Evolutionary conservation across 2,888 invertebrate genomes (phyloP), one percentile per base, ranked within the genome.

Genomic region (Machimus rusticus): DNA sequence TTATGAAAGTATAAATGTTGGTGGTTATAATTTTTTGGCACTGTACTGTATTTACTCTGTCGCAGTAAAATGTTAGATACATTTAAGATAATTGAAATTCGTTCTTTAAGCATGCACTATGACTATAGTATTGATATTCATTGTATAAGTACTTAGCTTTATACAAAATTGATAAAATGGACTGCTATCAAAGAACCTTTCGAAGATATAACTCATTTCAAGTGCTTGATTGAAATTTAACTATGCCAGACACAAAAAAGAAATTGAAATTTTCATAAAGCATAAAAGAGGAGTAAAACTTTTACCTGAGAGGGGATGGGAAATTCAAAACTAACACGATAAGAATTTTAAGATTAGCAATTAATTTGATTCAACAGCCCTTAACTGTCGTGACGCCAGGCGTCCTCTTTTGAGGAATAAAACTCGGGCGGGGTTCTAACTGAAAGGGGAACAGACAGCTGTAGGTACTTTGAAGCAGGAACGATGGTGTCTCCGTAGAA

Each of bases 341-440:
- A 66, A 82, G 51, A 82, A 82, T n/a, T 82, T 57, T 66, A 37
- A 82, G 57, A 82, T 57, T 57, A 82, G 82, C 57, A 82, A 82
- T 82, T 82, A 82, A 82, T 82, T 66, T 82, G 39, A 34, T 82
- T 82, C 66, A 57, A 57, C 37, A 82, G 57, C 19, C 31, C 66
- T 39, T 12, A 57, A 82, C 82, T 34, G 16, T 31, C n/a, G 5
- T 46, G 43, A 23, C 79, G 31, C 4, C 51, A 14, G 16, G 28
- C 39, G 6, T 9, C 66, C 66, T 28, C 23, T 66, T 66, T 1
- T 34, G 14, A 37, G n/a, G 39, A 14, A 79, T 79, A 79, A 55
- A 79, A 31, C 79, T 46, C 16, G 28, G 46, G 28, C 23, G 43
- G 28, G 39, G 43, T 0, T 55, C 28, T 43, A 31, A 51, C 79